Base-by-base conservation (phyloP, 2,797 vertebrate genomes). In the Pelobates cultripes region DNA sequence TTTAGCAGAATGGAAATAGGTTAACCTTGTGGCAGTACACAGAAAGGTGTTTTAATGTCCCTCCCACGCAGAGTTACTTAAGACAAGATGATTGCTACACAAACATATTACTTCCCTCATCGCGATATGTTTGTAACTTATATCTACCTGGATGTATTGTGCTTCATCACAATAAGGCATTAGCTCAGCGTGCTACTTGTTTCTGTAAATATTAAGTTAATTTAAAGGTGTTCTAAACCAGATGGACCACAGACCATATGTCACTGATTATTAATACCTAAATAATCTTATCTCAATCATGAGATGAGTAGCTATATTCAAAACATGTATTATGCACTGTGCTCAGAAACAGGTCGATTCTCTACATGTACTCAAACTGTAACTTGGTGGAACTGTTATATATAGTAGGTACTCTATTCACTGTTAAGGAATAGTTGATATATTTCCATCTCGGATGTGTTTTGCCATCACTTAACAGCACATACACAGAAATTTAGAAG, bases 31-130 rank as follows among this genome's bases (percentile, higher is more conserved):
- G 77, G 77, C 67, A 70, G 28, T 57, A 61, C 44, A 76, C 61
- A 79, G 68, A 75, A 61, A 84, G 47, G 82, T 64, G 75, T 76
- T 75, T 66, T 76, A 67, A 67, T 79, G 73, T 55, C 73, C 57
- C 57, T 84, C 77, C 82, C 77, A 84, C 73, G 68, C 82, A 84
- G 72, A 80, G 72, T 83, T 77, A 75, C 51, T 75, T 67, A 45
- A 84, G 82, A 80, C 77, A 70, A 72, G 82, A 83, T 83, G 71
- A 83, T 83, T 79, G 41, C 82, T 79, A 67, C 67, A 72, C 53
- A 76, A 78, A 78, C 61, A 67, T 69, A 82, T 77, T 60, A 80
- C 76, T 79, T 67, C 76, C 73, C 77, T 63, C 13, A 3, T 79
- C 47, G 45, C 55, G 40, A 80, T 80, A 15, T 66, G 57, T 45